Evolutionary conservation across 2,113 vertebrate genomes (phyloP).

Genomic region (Brachyistius frenatus): DNA sequence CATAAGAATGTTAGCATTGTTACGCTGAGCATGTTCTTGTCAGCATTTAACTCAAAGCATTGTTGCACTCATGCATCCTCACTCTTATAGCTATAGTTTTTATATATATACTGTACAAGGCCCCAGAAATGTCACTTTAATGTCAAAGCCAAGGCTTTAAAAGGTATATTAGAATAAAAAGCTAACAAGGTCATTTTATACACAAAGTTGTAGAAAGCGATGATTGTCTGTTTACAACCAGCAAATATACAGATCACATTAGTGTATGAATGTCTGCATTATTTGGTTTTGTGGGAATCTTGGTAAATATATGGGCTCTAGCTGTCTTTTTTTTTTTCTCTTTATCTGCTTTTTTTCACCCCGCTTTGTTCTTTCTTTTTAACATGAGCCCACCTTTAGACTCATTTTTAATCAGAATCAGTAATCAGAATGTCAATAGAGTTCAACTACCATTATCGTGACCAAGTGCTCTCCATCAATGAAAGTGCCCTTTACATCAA

Average conservation of each 20-base stretch:
- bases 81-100: background rate
- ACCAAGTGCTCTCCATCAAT: conserved; percentile 10
- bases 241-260: background rate
- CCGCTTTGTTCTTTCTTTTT: background rate
- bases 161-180: too few species aligned
- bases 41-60: background rate
- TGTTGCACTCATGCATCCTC: background rate
- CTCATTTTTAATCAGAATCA: background rate
- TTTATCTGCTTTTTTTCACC: background rate
- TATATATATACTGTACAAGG: too few species aligned
- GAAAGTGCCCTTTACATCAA: background rate
- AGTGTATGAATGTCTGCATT: background rate
- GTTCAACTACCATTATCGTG: background rate
- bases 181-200: too few species aligned
- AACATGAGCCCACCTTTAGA: background rate
- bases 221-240: too few species aligned
- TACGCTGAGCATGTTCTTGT: background rate
- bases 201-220: too few species aligned
- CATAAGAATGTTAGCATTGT: background rate
- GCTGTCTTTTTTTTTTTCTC: background rate
- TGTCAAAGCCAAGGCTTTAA: too few species aligned
- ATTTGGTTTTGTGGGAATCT: conserved; percentile 1
- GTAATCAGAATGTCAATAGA: conserved; percentile 3
- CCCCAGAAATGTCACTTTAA: too few species aligned
- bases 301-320: background rate